Evolutionary conservation across 2,888 invertebrate genomes (phyloP), one percentile per base, ranked within the genome.

Genomic region (Ceraclea dissimilis): DNA sequence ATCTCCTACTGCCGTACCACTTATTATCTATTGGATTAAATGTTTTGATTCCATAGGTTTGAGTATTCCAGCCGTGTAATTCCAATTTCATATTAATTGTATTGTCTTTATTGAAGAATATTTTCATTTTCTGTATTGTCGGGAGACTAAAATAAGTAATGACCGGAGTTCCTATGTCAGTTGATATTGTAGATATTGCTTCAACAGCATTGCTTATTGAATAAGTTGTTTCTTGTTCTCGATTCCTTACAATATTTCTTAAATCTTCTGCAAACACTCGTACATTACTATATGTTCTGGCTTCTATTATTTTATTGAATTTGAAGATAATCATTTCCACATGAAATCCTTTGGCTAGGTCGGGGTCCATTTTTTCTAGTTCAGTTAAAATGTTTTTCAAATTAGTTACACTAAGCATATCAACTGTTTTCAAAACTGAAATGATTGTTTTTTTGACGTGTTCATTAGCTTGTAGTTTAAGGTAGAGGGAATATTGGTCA

Each of bases 1-100:
- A 62, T 52, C 68, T 67, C 22, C 65, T 64, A 52, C 75, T 62
- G 10, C 73, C 71, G 60, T 76, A 76, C 71, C 70, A 71, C 21
- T 68, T 62, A 60, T 75, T 70, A 2, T 65, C 65, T 49, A 76
- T 63, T 0, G 77, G 74, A 66, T 76, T 75, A 64, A 44, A 55
- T n/a, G 46, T 43, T n/a, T 46, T 50, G 60, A 75, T 66, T 20
- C 66, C 67, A 51, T 68, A 65, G 21, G 66, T 65, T 1, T 66
- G 66, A 52, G 71, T 69, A n/a, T 62, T 64, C 69, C 69, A 70
- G 6, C 63, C 56, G 18, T 71, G 68, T 18, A 68, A 43, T 33
- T 69, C 64, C 1, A 68, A 5, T 2, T 66, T 67, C 5, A 67
- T 18, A 39, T 43, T 54, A 6, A 49, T 20, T 11, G 11, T 11